These are phyloP conservation scores for Aurelia coerulea DNA, from an alignment of 30 jellyfish, hydroid and myxozoan species.

Conservation along the genomic window DNA sequence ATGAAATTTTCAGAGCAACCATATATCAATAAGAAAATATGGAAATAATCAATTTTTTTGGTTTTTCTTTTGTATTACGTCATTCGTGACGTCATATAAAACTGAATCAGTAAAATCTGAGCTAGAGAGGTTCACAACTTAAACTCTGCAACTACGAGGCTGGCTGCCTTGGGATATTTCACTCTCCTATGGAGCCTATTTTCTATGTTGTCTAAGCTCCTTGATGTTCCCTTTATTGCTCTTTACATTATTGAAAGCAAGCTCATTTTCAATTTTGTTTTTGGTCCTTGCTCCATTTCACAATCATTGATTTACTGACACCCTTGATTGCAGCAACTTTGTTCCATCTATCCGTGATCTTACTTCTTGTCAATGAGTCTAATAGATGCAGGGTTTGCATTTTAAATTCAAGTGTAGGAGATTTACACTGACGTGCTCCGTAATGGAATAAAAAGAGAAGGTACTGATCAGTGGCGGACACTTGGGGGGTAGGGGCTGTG, in stretches of 20 bases:
- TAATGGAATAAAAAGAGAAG: too few species aligned
- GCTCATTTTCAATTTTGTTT: slow-evolving; percentile 21
- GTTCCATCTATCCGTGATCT: slow-evolving; percentile 23
- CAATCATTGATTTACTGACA: slow-evolving; percentile 36
- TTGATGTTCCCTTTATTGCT: slow-evolving; percentile 28
- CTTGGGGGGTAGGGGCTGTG: too few species aligned
- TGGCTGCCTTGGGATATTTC: slow-evolving; percentile 29
- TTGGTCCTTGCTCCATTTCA: slow-evolving; percentile 44
- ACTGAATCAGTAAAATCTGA: too few species aligned
- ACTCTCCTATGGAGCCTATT: slow-evolving; percentile 21
- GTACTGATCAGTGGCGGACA: too few species aligned
- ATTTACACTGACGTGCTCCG: neutral
- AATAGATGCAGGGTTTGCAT: slow-evolving; percentile 16
- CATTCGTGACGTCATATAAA: too few species aligned
- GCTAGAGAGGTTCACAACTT: slow-evolving; percentile 49
- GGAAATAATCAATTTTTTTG: too few species aligned
- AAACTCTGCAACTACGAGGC: slow-evolving; percentile 41
- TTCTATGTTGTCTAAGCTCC: slow-evolving; percentile 31
- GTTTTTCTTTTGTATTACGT: too few species aligned
- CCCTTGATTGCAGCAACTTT: slow-evolving; percentile 41
- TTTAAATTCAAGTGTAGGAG: slow-evolving; percentile 30
- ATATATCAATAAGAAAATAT: too few species aligned
- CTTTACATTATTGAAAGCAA: slow-evolving; percentile 25
- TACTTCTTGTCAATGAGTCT: slow-evolving; percentile 26
- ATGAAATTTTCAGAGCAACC: too few species aligned